Base-by-base conservation (phyloP, 2,113 vertebrate species). In the Odobenus rosmarus region DNA sequence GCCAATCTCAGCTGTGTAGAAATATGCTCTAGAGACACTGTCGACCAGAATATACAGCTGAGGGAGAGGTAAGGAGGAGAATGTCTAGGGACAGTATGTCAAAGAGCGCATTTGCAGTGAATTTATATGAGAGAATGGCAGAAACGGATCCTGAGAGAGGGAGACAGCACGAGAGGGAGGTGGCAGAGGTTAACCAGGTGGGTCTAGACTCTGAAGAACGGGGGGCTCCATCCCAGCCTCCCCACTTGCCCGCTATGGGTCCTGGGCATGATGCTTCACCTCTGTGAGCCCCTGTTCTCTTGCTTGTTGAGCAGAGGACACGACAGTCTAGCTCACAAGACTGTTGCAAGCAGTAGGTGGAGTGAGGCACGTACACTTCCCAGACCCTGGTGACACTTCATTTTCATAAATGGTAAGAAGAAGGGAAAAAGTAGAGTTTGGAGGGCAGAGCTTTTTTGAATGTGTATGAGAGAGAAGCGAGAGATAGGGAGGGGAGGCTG, bases 211-310 rank as follows among this genome's bases (percentile, higher is more conserved):
- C 4, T 0, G 46, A 33, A 12, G 57, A 87, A 46, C 12, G 0
- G 1, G 0, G 11, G 33, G 59, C 46, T 26, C 33, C 57, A 5
- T 21, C 88, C 28, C 79, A 36, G 31, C 23, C 23, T 39, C 3
- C 72, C 64, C 0, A 0, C 23, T 31, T 53, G 23, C 19, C 36
- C 0, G 0, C 33, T 9, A 4, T 39, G 74, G 51, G 2, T 23
- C 46, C n/a, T 2, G 9, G 16, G 59, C 26, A 1, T 0, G 0
- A 6, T 1, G 23, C 46, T 46, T n/a, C 9, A 7, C 12, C 9
- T 28, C 92, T 28, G 39, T 28, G 82, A 84, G 74, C 26, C 36
- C 42, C 3, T 0, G 1, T 59, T 13, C 12, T 11, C 51, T 15
- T 13, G 5, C 46, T 72, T 3, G 53, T 23, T 19, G 51, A 19